Evolutionary conservation across 1,140 invertebrate genomes (phyloP).

Genomic region (Thaumetopoea pityocampa): DNA sequence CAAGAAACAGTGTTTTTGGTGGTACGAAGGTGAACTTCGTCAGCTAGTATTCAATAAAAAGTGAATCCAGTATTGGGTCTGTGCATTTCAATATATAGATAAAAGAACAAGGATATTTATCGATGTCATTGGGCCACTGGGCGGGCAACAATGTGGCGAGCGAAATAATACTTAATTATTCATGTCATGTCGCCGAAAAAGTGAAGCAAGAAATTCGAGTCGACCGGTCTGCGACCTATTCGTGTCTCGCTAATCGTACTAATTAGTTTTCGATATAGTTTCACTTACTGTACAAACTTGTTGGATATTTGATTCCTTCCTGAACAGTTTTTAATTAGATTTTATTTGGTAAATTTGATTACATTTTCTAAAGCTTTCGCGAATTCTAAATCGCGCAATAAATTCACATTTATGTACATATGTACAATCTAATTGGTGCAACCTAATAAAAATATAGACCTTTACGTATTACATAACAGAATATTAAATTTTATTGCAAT

Average conservation of each 20-base stretch:
- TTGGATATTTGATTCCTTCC: slow-evolving; percentile 32
- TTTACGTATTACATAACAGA: too few relatives aligned
- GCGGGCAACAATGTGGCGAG: slow-evolving; percentile 48
- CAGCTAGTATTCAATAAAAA: too few relatives aligned
- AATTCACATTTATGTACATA: too few relatives aligned
- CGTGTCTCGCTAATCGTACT: slow-evolving; percentile 45
- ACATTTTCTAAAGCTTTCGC: too few relatives aligned
- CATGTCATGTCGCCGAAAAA: slow-evolving; percentile 49
- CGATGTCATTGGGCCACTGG: slow-evolving; percentile 54
- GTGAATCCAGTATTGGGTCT: slow-evolving; percentile 19
- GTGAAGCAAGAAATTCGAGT: slow-evolving; percentile 42
- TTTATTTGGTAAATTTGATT: slow-evolving; percentile 14
- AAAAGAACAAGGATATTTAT: slow-evolving; percentile 34
- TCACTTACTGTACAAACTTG: slow-evolving; percentile 45
- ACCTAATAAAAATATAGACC: too few relatives aligned
- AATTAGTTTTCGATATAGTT: slow-evolving; percentile 53
- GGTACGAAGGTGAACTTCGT: too few relatives aligned
- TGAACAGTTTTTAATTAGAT: slow-evolving; percentile 39
- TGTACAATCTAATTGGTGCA: too few relatives aligned
- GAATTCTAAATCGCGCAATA: too few relatives aligned
- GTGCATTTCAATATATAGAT: slow-evolving; percentile 27
- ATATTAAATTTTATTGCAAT: too few relatives aligned
- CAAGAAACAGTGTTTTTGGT: too few relatives aligned
- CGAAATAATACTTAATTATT: slow-evolving; percentile 58
- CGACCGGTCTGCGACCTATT: slow-evolving; percentile 48